Base-by-base conservation (phyloP, 2,113 vertebrate genomes). In the Lepus americanus region DNA sequence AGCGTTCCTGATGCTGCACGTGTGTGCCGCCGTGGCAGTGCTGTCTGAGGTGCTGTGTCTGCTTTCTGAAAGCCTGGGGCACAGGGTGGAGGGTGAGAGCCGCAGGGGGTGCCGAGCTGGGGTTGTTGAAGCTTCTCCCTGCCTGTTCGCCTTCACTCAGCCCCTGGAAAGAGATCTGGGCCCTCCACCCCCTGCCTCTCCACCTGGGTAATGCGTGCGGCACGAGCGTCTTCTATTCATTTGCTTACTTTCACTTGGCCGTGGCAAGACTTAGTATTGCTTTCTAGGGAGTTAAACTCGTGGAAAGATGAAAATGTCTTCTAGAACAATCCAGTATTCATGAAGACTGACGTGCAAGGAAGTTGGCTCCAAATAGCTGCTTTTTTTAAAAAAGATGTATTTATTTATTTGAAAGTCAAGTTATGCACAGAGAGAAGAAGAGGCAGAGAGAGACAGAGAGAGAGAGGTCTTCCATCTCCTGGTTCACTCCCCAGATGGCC, bases 221-320 rank as follows among this genome's bases (percentile, higher is more conserved):
- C 14, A 0, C 13, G 2, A 6, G 0, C 0, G 53, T 13, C 4
- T 1, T 66, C 16, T 22, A 25, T 33, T 59, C 12, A 16, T 49
- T 53, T 0, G 0, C 0, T 51, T 83, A 9, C 29, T 87, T 74
- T 73, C 14, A n/a, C 5, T 78, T 95, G 69, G 9, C 6, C 73
- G 49, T 19, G 39, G 0, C 13, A 55, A 29, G 11, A 27, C 2
- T 11, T 81, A 8, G 13, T 25, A 33, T 25, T 64, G 17, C 63
- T 92, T 89, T 74, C 8, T 72, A 7, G 9, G 36, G 67, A 87
- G 6, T 5, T 86, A 2, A 19, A 33, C 93, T 3, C 66, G 9
- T 39, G 14, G 44, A 49, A 97, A 90, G 61, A 20, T 13, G 1
- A 0, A 4, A 0, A 27, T 80, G 0, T 55, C 88, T 83, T 74